A percentile compares a stretch with the other conserved stretches of the same genome.
Conservation (phyloP, 2,113 vertebrate genomes). For the Mormoops blainvillei region DNA sequence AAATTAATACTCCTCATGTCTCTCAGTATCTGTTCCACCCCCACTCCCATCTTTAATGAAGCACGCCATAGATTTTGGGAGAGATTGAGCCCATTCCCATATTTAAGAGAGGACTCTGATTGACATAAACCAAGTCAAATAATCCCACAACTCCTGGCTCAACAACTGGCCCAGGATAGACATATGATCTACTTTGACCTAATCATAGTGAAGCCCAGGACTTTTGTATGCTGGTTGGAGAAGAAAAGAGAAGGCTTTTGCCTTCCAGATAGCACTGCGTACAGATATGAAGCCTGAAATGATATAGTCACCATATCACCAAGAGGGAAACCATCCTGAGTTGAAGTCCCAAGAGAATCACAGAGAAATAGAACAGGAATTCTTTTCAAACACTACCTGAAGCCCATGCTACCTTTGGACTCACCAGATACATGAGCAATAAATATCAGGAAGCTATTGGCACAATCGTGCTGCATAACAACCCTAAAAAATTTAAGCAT, state of each 20-base stretch:
- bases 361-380: not conserved
- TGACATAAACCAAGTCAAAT: not conserved
- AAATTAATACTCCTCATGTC: not conserved
- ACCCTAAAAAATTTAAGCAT: not conserved
- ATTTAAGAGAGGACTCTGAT: not conserved
- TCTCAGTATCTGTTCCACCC: not conserved
- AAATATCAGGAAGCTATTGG: not conserved
- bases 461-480: not conserved
- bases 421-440: not conserved
- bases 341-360: not conserved
- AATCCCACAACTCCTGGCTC: not conserved
- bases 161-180: not conserved
- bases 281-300: not conserved
- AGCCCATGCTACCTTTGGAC: not conserved
- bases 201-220: not conserved
- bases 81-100: not conserved
- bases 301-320: not conserved
- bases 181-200: not conserved
- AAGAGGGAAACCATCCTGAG: not conserved
- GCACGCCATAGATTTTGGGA: not conserved
- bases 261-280: not conserved
- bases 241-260: not conserved
- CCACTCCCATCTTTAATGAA: not conserved
- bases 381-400: not conserved
- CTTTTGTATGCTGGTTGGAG: not conserved